A percentile compares a stretch with the other conserved stretches of the same genome.
Conservation (phyloP, 2,888 invertebrate genomes). For the Iselma pallidipennis region DNA sequence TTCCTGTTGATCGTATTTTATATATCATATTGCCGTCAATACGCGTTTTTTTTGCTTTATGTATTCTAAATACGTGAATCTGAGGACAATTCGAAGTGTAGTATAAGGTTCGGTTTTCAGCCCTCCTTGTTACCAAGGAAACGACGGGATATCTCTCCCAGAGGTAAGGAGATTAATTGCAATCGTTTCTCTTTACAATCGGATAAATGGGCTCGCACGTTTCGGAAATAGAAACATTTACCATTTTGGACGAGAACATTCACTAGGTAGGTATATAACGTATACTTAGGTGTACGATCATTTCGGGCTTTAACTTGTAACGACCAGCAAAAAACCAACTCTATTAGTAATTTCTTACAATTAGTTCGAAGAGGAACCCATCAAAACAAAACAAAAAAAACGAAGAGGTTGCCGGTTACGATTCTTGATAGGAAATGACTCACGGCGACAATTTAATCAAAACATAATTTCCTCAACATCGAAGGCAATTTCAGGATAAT, state of each 20-base stretch:
- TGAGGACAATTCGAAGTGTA: conserved; percentile 40
- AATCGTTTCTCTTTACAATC: conserved; percentile 57
- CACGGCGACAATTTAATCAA: conserved; percentile 13
- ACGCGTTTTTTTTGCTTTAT: conserved; percentile 21
- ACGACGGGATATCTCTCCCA: conserved; percentile 53
- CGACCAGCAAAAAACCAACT: too few relatives aligned
- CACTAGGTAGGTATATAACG: not conserved
- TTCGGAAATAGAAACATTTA: conserved; percentile 58
- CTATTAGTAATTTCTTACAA: too few relatives aligned
- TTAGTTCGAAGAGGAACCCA: too few relatives aligned
- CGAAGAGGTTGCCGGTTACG: not conserved
- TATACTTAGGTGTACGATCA: too few relatives aligned
- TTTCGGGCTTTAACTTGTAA: too few relatives aligned
- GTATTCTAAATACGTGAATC: conserved; percentile 41
- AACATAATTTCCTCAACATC: conserved; percentile 15
- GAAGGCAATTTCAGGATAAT: conserved; percentile 10
- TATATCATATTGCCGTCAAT: conserved; percentile 16
- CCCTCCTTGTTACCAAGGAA: conserved; percentile 46
- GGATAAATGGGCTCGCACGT: conserved; percentile 55
- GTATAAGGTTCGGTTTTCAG: conserved; percentile 35
- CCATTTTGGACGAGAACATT: conserved; percentile 39
- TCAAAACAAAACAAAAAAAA: not conserved
- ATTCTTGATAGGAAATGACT: conserved; percentile 10
- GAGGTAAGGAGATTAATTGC: conserved; percentile 58
- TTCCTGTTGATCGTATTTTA: not conserved